Evolutionary conservation across 2,113 vertebrate species (phyloP).

Genomic region (Petrocephalus zakoni): DNA sequence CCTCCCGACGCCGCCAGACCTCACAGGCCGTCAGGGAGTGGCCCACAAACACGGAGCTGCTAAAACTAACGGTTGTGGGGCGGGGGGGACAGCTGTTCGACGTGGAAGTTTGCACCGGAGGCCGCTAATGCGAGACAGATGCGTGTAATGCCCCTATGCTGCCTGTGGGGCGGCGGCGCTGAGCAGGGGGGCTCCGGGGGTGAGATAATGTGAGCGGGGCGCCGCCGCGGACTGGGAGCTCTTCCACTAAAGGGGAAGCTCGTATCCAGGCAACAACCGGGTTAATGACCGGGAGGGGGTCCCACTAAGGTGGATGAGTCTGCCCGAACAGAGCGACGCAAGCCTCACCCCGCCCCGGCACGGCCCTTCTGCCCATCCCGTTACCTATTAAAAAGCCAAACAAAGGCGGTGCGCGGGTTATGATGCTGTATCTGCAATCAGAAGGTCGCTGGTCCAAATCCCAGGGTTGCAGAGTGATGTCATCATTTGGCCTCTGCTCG

Average conservation of each 20-base stretch:
- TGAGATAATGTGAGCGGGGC: slow-evolving; percentile 60
- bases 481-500: background rate
- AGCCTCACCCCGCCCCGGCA: background rate
- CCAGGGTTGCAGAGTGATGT: background rate
- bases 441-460: background rate
- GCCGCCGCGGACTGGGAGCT: slow-evolving; percentile 29
- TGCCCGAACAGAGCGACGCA: background rate
- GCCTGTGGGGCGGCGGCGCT: slow-evolving; percentile 6
- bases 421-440: background rate
- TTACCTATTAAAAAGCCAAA: background rate
- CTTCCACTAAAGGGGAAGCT: background rate
- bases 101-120: slow-evolving; percentile 42
- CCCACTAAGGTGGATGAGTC: background rate
- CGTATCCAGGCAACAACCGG: background rate
- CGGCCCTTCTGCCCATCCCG: background rate
- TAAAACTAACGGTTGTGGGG: background rate
- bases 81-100: slow-evolving; percentile 43
- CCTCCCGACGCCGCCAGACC: background rate
- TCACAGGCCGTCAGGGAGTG: background rate
- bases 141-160: slow-evolving; percentile 58
- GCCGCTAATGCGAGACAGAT: slow-evolving; percentile 66
- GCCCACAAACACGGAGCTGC: background rate
- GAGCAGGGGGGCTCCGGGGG: slow-evolving; percentile 56
- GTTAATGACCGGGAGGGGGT: background rate
- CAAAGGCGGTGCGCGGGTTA: background rate